These are phyloP conservation scores for Ischnura elegans DNA, from an alignment of 2,888 invertebrate genomes.

Conservation along the genomic window DNA sequence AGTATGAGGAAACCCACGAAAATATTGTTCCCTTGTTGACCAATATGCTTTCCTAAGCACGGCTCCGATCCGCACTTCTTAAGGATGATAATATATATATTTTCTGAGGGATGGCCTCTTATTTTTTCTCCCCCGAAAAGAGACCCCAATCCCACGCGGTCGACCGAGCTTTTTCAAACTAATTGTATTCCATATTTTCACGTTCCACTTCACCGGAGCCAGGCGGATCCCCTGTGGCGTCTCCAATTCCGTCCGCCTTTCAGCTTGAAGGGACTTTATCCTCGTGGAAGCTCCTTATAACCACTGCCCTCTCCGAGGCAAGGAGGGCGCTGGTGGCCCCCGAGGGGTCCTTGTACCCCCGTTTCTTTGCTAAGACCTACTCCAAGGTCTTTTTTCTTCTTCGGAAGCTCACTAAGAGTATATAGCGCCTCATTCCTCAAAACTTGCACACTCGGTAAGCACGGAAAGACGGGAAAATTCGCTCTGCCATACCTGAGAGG, in stretches of 20 bases:
- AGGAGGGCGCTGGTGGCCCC: background rate
- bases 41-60: conserved; percentile 11
- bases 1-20: background rate
- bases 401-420: too few relatives aligned
- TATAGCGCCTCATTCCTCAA: too few relatives aligned
- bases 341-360: background rate
- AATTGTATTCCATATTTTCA: conserved; percentile 35
- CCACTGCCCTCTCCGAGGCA: background rate
- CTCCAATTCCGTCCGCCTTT: conserved; percentile 12
- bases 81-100: conserved; percentile 19
- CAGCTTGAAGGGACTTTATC: background rate
- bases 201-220: background rate
- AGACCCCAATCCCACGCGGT: background rate
- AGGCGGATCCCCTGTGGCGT: background rate
- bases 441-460: too few relatives aligned
- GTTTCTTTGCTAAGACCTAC: background rate
- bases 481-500: too few relatives aligned
- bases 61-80: background rate
- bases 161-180: conserved; percentile 1
- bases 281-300: background rate
- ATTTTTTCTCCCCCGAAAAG: conserved; percentile 8
- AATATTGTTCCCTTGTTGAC: conserved; percentile 35
- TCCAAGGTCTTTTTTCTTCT: too few relatives aligned
- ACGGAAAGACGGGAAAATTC: too few relatives aligned
- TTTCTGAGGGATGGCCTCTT: background rate